Percentiles rank a stretch among this genome's conserved stretches.
Conservation (phyloP, 2,797 vertebrate genomes). For the Muscicapa striata region DNA sequence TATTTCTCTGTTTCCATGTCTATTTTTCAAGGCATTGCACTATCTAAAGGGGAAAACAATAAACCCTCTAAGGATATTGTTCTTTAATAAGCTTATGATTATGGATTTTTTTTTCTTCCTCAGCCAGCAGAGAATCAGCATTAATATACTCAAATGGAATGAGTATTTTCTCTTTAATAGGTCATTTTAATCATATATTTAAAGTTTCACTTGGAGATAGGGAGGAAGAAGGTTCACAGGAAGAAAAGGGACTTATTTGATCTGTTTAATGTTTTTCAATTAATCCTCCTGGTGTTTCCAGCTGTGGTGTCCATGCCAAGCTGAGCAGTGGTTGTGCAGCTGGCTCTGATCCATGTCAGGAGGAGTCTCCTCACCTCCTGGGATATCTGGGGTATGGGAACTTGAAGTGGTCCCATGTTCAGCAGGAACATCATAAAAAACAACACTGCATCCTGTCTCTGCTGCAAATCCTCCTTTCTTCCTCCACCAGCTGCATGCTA, state of each 20-base stretch:
- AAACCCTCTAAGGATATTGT: constrained; percentile 18
- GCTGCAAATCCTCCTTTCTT: background rate
- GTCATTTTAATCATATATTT: constrained; percentile 30
- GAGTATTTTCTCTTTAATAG: constrained; percentile 24
- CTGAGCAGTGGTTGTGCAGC: background rate
- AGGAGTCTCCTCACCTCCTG: background rate
- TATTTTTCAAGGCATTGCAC: constrained; percentile 33
- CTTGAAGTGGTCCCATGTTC: fast-evolving
- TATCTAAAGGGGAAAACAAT: constrained; percentile 42
- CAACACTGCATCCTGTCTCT: fast-evolving
- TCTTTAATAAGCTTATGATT: constrained; percentile 64
- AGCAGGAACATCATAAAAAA: background rate
- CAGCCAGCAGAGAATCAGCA: background rate
- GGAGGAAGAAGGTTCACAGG: background rate
- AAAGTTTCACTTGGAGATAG: constrained; percentile 9
- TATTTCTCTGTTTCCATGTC: constrained; percentile 1
- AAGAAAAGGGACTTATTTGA: background rate
- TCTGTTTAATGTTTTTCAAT: background rate
- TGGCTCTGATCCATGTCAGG: fast-evolving
- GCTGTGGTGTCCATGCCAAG: fast-evolving
- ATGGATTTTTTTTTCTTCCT: constrained; percentile 36
- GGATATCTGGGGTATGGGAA: fast-evolving
- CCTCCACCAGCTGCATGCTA: fast-evolving
- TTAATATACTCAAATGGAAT: constrained; percentile 41
- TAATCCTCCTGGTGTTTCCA: fast-evolving